These are phyloP conservation scores for Heteromormyrus szaboi DNA, from an alignment of 2,797 vertebrate species.

Conservation along the genomic window DNA sequence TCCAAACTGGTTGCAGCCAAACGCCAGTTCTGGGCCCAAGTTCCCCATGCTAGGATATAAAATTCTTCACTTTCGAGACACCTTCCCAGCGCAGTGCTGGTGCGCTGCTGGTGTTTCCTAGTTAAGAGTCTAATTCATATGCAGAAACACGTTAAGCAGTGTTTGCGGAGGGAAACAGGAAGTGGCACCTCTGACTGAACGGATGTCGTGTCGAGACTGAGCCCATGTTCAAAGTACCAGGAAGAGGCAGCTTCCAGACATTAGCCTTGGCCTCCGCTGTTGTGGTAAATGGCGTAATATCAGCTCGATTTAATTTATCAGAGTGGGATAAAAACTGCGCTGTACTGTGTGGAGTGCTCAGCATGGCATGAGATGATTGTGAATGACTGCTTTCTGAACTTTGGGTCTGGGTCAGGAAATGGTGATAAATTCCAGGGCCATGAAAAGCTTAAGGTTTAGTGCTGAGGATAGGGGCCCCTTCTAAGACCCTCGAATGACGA, in stretches of 20 bases:
- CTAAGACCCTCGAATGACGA: neutral
- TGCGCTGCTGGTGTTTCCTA: neutral
- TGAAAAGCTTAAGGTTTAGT: neutral
- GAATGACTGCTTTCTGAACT: neutral
- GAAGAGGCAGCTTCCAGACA: slow-evolving; percentile 14
- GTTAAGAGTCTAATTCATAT: slow-evolving; percentile 32
- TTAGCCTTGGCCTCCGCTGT: neutral
- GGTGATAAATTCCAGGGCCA: no score
- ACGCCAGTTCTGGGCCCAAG: neutral
- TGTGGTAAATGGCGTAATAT: neutral
- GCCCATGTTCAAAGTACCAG: slow-evolving; percentile 30
- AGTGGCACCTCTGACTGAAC: slow-evolving; percentile 34
- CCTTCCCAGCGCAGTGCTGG: slow-evolving; percentile 8
- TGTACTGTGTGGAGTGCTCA: neutral
- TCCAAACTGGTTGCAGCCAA: neutral
- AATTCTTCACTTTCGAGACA: neutral
- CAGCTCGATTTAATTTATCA: neutral
- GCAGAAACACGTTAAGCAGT: slow-evolving; percentile 29
- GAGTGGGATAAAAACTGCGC: neutral
- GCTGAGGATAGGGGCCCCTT: neutral
- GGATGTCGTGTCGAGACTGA: slow-evolving; percentile 33
- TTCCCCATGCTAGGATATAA: neutral
- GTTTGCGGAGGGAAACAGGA: slow-evolving; percentile 32
- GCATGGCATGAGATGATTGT: neutral
- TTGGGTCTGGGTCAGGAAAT: neutral